These are phyloP conservation scores for Emydocephalus ijimae DNA, from an alignment of 2,113 vertebrate species.

Conservation along the genomic window DNA sequence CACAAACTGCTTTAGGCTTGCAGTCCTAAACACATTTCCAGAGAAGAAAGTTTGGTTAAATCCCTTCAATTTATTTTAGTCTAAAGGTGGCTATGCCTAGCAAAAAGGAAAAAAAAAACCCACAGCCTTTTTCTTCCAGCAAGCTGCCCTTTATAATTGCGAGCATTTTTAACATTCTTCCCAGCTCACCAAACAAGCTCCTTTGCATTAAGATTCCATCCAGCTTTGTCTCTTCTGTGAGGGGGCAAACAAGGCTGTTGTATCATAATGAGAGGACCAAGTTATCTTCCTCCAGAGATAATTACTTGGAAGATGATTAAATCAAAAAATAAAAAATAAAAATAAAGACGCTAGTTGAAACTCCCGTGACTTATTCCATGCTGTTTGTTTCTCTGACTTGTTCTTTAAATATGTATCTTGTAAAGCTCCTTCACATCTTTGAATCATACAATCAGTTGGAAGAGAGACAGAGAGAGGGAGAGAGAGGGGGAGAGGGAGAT, in stretches of 20 bases:
- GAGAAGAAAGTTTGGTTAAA: background rate
- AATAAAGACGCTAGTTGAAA: slow-evolving; percentile 7
- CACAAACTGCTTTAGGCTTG: background rate
- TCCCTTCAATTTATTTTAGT: background rate
- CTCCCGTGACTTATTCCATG: slow-evolving; percentile 19
- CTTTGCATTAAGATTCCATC: slow-evolving; percentile 32
- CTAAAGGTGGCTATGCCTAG: background rate
- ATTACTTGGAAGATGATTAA: slow-evolving; percentile 53
- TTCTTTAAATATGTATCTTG: background rate
- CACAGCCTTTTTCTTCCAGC: background rate
- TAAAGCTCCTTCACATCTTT: background rate
- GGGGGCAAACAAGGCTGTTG: slow-evolving; percentile 7
- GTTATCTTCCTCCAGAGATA: slow-evolving; percentile 45
- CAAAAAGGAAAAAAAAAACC: background rate
- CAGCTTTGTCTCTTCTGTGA: slow-evolving; percentile 10
- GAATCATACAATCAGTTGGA: background rate
- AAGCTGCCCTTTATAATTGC: slow-evolving; percentile 19
- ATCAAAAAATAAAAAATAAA: background rate
- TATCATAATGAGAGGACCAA: slow-evolving; percentile 27
- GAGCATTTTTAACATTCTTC: background rate
- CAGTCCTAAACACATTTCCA: background rate
- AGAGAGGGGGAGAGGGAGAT: too few species aligned
- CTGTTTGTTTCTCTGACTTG: background rate
- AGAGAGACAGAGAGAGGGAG: background rate
- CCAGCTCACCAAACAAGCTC: background rate